Conservation (phyloP, 2,888 invertebrate genomes). For the Unio pictorum region DNA sequence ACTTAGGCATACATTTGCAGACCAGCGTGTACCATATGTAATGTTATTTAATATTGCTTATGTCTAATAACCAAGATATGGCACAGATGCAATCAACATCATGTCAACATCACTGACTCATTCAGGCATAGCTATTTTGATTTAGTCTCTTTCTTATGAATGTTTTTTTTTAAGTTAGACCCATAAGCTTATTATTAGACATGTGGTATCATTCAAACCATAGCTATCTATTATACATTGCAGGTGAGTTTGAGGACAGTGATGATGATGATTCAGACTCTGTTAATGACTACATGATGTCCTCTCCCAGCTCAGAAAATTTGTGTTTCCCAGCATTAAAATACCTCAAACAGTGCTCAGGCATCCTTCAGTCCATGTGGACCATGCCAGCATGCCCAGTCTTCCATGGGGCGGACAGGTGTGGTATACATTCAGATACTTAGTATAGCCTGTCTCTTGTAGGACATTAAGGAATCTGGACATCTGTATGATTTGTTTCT, state of each 20-base stretch:
- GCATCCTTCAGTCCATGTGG: conserved; percentile 92
- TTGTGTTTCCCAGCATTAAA: conserved; percentile 81
- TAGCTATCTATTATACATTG: conserved; percentile 3
- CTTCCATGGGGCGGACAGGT: conserved; percentile 87
- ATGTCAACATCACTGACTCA: too few relatives aligned
- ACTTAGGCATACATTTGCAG: too few relatives aligned
- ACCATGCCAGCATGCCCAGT: conserved; percentile 95
- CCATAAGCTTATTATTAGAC: neutral
- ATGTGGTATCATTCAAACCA: neutral
- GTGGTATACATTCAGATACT: neutral
- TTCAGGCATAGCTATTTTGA: too few relatives aligned
- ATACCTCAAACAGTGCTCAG: conserved; percentile 88
- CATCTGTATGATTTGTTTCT: too few relatives aligned
- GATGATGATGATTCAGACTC: conserved; percentile 62
- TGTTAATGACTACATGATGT: conserved; percentile 47
- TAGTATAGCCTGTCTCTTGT: too few relatives aligned
- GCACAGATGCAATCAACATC: too few relatives aligned
- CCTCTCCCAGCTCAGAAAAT: conserved; percentile 52
- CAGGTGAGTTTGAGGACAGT: conserved; percentile 65
- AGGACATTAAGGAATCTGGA: too few relatives aligned
- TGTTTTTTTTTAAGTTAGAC: too few relatives aligned
- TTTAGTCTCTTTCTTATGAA: too few relatives aligned
- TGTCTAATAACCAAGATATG: too few relatives aligned
- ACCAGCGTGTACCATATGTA: too few relatives aligned
- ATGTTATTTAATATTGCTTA: too few relatives aligned